Evolutionary conservation across 2,888 invertebrate species (phyloP), one percentile per base, ranked within the genome.

Genomic region (Brassicogethes aeneus): DNA sequence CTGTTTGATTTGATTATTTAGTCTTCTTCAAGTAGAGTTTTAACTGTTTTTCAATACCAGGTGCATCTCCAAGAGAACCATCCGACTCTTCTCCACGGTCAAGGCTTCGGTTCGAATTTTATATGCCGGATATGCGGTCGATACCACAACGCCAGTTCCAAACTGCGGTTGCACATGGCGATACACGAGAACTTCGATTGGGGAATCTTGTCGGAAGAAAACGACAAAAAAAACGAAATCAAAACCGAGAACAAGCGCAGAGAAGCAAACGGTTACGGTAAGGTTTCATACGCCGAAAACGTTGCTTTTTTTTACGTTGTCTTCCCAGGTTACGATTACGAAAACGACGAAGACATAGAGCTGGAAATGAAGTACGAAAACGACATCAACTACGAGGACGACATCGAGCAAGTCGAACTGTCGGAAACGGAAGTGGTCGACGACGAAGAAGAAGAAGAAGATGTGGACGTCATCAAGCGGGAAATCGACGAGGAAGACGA

Each of bases 121-220:
- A 74, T 75, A 0, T 77, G 76, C 51, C 68, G 73, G 45, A 64
- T 67, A 31, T 67, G 67, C 45, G 67, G 67, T 30, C 59, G 73
- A 10, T 77, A 77, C 54, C 77, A 77, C 52, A 76, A 76, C 49
- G 75, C 76, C 1, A 68, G 73, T 31, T 71, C 72, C 7, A 77
- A 77, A 52, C 52, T 77, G 3, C 59, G 70, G 14, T 57, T 75
- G 2, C 77, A 77, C 50, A 74, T 73, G 69, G 71, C 71, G 15
- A 75, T 77, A 32, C 77, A 77, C 52, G 71, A 73, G 32, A 70
- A 72, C 37, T 70, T 70, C 44, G 58, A 61, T 41, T 64, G 62
- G 62, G 50, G 46, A 10, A 23, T 23, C 23, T 46, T 60, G 39
- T 46, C 64, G 33, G 49, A 46, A 38, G 50, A 40, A 23, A 3